Conservation (phyloP, 1,140 invertebrate species). For the Neotoxoptera formosana region DNA sequence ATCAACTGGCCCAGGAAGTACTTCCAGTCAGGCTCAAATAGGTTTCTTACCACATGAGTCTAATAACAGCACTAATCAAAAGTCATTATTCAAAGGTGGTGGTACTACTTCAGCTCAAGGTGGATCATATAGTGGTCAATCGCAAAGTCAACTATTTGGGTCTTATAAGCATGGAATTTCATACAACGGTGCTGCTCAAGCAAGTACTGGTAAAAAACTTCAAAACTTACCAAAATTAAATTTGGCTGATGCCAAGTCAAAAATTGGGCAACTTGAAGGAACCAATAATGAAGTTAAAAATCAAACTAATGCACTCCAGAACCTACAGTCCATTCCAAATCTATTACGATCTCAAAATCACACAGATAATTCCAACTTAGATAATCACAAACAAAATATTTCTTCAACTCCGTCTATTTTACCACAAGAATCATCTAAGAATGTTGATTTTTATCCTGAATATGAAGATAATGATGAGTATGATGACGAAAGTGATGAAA, state of each 20-base stretch:
- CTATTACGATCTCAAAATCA: background rate
- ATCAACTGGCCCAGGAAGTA: constrained; percentile 80
- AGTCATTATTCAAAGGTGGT: constrained; percentile 73
- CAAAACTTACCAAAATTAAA: constrained; percentile 61
- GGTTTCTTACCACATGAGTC: constrained; percentile 79
- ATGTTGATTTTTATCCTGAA: constrained; percentile 63
- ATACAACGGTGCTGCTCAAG: constrained; percentile 81
- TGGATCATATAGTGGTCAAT: constrained; percentile 75
- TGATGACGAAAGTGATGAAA: constrained; percentile 68
- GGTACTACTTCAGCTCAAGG: constrained; percentile 80
- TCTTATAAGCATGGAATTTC: constrained; percentile 79
- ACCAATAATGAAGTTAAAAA: background rate
- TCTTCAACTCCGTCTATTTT: background rate
- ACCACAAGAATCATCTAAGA: constrained; percentile 59
- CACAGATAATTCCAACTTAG: background rate
- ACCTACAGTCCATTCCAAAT: background rate
- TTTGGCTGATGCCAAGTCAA: constrained; percentile 62
- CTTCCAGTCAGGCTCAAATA: constrained; percentile 85
- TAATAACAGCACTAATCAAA: constrained; percentile 64
- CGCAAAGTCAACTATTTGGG: constrained; percentile 80
- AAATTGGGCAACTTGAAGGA: background rate
- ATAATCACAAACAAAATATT: background rate
- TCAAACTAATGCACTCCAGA: background rate
- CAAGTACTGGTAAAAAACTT: constrained; percentile 71
- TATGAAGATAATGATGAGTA: constrained; percentile 67